Conservation (phyloP, 2,888 invertebrate genomes). For the Eupithecia dodoneata region DNA sequence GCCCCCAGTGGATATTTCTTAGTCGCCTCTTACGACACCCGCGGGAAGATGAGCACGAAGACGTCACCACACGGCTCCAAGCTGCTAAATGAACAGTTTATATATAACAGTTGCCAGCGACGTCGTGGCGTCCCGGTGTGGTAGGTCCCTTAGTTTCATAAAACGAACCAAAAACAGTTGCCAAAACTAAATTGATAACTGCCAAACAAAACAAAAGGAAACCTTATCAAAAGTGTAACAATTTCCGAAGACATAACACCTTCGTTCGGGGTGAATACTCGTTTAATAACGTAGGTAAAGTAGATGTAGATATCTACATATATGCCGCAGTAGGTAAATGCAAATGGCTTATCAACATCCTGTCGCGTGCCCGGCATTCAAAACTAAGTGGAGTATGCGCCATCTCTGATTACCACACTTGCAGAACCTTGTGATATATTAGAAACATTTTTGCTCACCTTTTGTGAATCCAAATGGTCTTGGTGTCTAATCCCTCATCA, state of each 20-base stretch:
- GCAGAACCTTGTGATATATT: not conserved
- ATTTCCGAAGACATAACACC: constrained; percentile 16
- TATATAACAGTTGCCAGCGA: no score
- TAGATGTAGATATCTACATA: constrained; percentile 10
- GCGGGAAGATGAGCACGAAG: no score
- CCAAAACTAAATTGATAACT: not conserved
- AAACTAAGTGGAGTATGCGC: constrained; percentile 58
- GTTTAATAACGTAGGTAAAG: constrained; percentile 8
- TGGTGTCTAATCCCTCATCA: no score
- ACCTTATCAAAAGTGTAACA: not conserved
- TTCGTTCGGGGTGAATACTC: constrained; percentile 7
- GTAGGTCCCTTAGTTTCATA: no score
- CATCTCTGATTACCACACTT: constrained; percentile 28
- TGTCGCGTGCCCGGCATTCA: constrained; percentile 69
- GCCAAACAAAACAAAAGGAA: not conserved
- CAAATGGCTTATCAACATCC: constrained; percentile 78
- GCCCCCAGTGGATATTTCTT: no score
- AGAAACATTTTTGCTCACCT: not conserved
- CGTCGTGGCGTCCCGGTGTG: no score
- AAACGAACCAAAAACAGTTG: not conserved
- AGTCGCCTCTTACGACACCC: no score
- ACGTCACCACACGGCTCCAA: no score
- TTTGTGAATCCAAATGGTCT: not conserved
- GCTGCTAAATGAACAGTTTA: no score
- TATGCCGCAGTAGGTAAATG: constrained; percentile 54